Percentiles rank a stretch among this genome's conserved stretches.
Conservation (phyloP, 2,888 invertebrate genomes). For the Pandemis heparana region DNA sequence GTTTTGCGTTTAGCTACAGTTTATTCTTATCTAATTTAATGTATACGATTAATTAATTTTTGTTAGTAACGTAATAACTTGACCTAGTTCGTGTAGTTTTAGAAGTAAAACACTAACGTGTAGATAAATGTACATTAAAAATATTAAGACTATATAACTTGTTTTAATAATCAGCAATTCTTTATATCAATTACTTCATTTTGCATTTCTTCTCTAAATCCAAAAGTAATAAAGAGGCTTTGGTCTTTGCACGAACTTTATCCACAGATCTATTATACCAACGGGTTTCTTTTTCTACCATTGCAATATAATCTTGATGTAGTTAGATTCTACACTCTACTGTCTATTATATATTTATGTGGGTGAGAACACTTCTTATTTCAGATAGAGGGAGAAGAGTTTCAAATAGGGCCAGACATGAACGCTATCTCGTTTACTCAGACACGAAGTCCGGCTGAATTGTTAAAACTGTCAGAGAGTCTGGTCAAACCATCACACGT, state of each 20-base stretch:
- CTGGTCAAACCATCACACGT: constrained; percentile 77
- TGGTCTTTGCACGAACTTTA: constrained; percentile 77
- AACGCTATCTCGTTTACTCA: constrained; percentile 82
- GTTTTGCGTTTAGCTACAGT: constrained; percentile 53
- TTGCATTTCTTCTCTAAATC: constrained; percentile 57
- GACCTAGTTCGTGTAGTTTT: constrained; percentile 58
- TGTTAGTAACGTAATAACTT: constrained; percentile 55
- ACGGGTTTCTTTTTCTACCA: constrained; percentile 19
- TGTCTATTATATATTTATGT: constrained; percentile 75
- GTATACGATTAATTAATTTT: background rate
- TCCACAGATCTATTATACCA: constrained; percentile 28
- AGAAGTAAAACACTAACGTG: constrained; percentile 65
- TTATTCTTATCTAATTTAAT: constrained; percentile 6
- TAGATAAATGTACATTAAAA: constrained; percentile 63
- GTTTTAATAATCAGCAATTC: constrained; percentile 70
- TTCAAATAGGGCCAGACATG: constrained; percentile 82
- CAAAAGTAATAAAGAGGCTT: constrained; percentile 83
- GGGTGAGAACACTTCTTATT: constrained; percentile 85
- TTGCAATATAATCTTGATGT: constrained; percentile 42
- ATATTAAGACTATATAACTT: constrained; percentile 64
- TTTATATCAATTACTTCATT: constrained; percentile 51
- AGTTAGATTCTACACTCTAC: constrained; percentile 50
- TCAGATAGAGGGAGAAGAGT: constrained; percentile 85
- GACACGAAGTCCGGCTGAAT: constrained; percentile 79
- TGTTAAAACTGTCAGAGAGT: constrained; percentile 81